Evolutionary conservation across 1,140 invertebrate species (phyloP), one percentile per base, ranked within the genome.

Genomic region (Cyclina sinensis): DNA sequence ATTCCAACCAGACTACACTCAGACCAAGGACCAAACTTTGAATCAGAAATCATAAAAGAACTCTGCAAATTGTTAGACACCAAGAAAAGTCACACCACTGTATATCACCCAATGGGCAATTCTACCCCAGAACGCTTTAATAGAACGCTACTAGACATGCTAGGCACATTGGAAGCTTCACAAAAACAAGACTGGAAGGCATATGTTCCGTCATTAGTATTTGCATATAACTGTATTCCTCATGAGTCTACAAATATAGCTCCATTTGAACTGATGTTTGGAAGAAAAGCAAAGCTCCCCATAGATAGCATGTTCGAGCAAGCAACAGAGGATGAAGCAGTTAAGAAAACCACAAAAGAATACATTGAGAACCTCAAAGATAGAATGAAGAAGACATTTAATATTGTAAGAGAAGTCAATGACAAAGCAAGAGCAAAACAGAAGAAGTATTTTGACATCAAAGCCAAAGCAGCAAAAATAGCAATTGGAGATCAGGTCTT

Each of bases 401-500:
- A 74, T 18, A 74, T 35, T 7, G 30, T 35, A 21, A 74, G 9
- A 11, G 30, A 74, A 62, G 9, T 11, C 30, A 24, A n/a, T 62
- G 30, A 35, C 7, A 11, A 74, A 39, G 70, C 37, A 32, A 74
- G 37, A 32, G 21, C 21, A 39, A 74, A 39, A 32, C 70, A 74
- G n/a, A 74, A 74, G 37, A 39, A 18, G 16, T 35, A 74, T n/a
- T 74, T 14, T 74, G 70, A 74, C n/a, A 32, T 18, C 16, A 74
- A 74, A 74, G 70, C 70, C 14, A 74, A 39, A 39, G 70, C 70
- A 24, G 7, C 30, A n/a, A 74, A 74, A 32, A 32, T 74, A 7
- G 35, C 21, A 5, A 12, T 74, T 24, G 27, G 70, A 11, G 70
- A 74, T 39, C 21, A 21, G 14, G 37, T 74, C 35, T 11, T 74